Conservation (phyloP, 2,113 vertebrate species). For the Glaucomys volans region DNA sequence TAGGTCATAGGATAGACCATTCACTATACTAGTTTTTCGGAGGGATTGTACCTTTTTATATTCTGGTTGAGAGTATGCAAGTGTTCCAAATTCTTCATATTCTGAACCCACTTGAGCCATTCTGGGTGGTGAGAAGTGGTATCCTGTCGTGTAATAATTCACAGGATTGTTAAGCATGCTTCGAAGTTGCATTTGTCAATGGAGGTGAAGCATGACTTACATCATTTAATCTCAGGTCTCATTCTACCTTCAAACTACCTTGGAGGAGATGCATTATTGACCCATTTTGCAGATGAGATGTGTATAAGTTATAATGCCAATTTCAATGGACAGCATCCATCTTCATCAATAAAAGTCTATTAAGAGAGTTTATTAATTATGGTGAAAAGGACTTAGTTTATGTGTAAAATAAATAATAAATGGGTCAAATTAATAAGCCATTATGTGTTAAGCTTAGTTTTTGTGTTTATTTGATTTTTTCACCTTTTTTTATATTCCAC, state of each 20-base stretch:
- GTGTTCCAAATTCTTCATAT: background rate
- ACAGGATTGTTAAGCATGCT: background rate
- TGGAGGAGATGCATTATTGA: background rate
- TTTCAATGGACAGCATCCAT: background rate
- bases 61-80: background rate
- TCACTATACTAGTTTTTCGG: conserved; percentile 20
- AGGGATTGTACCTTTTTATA: background rate
- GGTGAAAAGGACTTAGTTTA: background rate
- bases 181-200: background rate
- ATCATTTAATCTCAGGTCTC: background rate
- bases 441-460: background rate
- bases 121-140: background rate
- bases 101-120: background rate
- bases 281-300: background rate
- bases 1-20: background rate
- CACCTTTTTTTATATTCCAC: background rate
- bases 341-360: background rate
- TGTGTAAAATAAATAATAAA: conserved; percentile 4
- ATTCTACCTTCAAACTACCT: background rate
- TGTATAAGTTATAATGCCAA: background rate
- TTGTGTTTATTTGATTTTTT: background rate
- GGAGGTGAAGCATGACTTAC: background rate
- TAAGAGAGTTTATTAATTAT: background rate
- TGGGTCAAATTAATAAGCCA: background rate
- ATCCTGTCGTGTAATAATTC: background rate